phyloP scores from a whole-genome alignment of 1,140 invertebrate species.

The Phortica variegata region DNA sequence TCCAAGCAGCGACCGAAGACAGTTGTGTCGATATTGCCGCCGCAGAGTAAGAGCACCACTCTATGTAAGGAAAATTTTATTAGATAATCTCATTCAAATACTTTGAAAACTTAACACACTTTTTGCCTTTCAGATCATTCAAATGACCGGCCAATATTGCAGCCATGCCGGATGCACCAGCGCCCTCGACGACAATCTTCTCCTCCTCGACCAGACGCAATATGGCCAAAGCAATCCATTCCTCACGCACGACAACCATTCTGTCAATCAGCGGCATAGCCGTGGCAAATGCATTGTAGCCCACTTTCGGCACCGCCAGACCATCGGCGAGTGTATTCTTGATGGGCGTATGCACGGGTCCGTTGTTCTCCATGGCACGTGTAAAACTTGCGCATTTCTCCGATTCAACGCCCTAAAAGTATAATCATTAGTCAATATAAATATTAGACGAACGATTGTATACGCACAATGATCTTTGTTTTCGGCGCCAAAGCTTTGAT shows the following conservation, averaged over 20 bases:
- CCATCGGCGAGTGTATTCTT: conserved; percentile 86
- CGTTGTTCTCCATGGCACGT: conserved; percentile 69
- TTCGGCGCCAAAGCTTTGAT: conserved; percentile 81
- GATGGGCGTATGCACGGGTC: conserved; percentile 69
- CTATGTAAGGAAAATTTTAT: conserved; percentile 12
- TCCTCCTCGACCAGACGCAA: conserved; percentile 83
- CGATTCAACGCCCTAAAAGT: conserved; percentile 81
- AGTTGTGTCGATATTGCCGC: conserved; percentile 93
- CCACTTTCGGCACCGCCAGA: conserved; percentile 85
- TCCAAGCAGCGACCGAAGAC: conserved; percentile 86
- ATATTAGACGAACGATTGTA: background rate
- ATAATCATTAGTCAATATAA: background rate
- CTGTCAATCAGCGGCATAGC: conserved; percentile 77
- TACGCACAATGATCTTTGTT: conserved; percentile 70
- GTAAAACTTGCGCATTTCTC: conserved; percentile 85
- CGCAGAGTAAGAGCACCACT: conserved; percentile 80
- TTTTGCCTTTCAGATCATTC: conserved; percentile 82
- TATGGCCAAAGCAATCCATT: conserved; percentile 88
- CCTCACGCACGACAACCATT: conserved; percentile 79
- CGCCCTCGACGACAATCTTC: conserved; percentile 92
- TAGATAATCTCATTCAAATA: no score
- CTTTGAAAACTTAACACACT: conserved; percentile 60
- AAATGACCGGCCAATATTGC: conserved; percentile 81
- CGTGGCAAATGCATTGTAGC: conserved; percentile 84
- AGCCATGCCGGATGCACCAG: conserved; percentile 83